Base-by-base conservation (phyloP, 2,797 vertebrate genomes). In the Hydrocynus forskahlii region DNA sequence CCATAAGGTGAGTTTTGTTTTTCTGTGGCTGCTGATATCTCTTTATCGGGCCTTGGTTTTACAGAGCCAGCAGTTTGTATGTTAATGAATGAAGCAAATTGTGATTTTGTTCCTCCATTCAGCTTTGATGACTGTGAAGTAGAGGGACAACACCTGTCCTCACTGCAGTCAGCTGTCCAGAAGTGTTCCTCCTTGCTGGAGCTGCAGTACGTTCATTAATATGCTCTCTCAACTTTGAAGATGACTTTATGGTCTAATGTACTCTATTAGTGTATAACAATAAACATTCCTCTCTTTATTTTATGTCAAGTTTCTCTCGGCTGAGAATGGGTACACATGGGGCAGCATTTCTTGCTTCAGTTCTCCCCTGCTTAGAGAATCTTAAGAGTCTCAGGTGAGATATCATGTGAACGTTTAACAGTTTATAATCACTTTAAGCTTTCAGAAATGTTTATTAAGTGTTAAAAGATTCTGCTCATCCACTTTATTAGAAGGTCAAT, bases 321-420 rank as follows among this genome's bases (percentile, higher is more conserved):
- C 88, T 94, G 81, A 90, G 75, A 14, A 89, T 97, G 66, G 92
- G 85, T 0, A 7, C 59, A 8, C 79, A 86, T 10, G 94, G 95
- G 79, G 89, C 88, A 62, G 84, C 89, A 75, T 89, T 91, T 48
- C 86, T 97, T 0, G 86, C 85, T 4, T 85, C 75, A 43, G 55
- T 93, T 69, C 89, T 97, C 73, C 87, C 89, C 0, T 84, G 17
- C 7, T 84, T 96, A 64, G 84, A 88, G 66, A 87, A 89, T n/a
- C 92, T 98, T 83, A 93, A 88, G 81, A 93, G 73, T 5, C 92
- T 98, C 87, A 91, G 91, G 97, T 97, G 43, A 83, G 78, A 43
- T 55, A 43, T 40, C 13, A 25, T 45, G 23, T 25, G 59, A 10
- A 69, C 10, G 9, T 25, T 1, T 7, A 59, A 35, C 23, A 63